A percentile compares a stretch with the other conserved stretches of the same genome.
Evolutionary conservation across 2,888 invertebrate species (phyloP).

Genomic region (Rhingia rostrata): DNA sequence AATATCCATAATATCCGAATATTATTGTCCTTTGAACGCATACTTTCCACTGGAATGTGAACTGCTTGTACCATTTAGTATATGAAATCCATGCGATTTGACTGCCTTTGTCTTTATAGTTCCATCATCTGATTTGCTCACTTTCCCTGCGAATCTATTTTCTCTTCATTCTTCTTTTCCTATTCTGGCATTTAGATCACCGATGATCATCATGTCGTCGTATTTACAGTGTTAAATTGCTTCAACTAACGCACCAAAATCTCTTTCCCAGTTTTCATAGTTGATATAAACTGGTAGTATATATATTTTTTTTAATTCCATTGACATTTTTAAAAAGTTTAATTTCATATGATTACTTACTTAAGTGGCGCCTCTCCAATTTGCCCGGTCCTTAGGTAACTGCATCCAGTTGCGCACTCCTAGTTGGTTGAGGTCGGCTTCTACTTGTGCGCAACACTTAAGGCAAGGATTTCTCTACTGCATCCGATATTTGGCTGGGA

Average conservation of each 20-base stretch:
- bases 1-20: no score
- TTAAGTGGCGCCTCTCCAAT: no score
- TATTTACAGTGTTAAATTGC: background rate
- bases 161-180: slow-evolving; percentile 5
- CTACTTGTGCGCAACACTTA: no score
- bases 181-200: slow-evolving; percentile 17
- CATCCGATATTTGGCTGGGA: no score
- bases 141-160: slow-evolving; percentile 5
- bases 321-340: slow-evolving; percentile 5
- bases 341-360: background rate
- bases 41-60: background rate
- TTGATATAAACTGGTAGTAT: slow-evolving; percentile 10
- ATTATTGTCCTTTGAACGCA: background rate
- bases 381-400: no score
- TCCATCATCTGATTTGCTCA: slow-evolving; percentile 12
- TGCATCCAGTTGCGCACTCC: no score
- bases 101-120: background rate
- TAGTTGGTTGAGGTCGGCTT: no score
- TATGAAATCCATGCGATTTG: background rate
- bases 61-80: background rate
- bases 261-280: slow-evolving; percentile 14
- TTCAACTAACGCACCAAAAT: slow-evolving; percentile 2
- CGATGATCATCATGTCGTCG: slow-evolving; percentile 7
- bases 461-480: no score
- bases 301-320: background rate